A percentile compares a stretch with the other conserved stretches of the same genome.
Evolutionary conservation across 2,888 invertebrate genomes (phyloP).

Genomic region (Protophormia terraenovae): DNA sequence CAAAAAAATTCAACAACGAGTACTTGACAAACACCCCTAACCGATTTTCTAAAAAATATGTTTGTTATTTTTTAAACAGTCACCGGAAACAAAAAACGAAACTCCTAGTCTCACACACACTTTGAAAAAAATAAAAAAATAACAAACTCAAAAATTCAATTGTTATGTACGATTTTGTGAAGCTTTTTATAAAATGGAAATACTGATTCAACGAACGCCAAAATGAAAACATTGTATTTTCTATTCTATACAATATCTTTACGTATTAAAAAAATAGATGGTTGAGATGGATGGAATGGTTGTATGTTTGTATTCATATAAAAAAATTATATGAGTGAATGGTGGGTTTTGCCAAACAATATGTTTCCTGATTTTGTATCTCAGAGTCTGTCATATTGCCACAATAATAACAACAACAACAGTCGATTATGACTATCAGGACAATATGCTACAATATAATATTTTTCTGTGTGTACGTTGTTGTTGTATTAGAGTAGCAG

Average conservation of each 20-base stretch:
- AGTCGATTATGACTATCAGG: neutral
- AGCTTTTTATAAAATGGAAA: slow-evolving; percentile 67
- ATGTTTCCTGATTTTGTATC: slow-evolving; percentile 61
- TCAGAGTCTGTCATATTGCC: slow-evolving; percentile 27
- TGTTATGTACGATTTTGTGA: slow-evolving; percentile 58
- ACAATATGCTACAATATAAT: slow-evolving; percentile 33
- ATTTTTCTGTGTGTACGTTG: slow-evolving; percentile 20
- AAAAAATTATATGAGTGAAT: slow-evolving; percentile 47
- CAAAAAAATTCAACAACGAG: slow-evolving; percentile 6
- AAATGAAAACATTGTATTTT: slow-evolving; percentile 66
- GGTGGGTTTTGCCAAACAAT: slow-evolving; percentile 65
- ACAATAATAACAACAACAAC: neutral
- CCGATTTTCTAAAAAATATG: slow-evolving; percentile 8
- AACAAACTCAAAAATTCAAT: slow-evolving; percentile 64
- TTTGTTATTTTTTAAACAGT: slow-evolving; percentile 16
- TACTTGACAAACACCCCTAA: slow-evolving; percentile 66
- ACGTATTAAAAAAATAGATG: slow-evolving; percentile 51
- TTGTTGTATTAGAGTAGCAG: slow-evolving; percentile 36
- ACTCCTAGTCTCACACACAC: slow-evolving; percentile 6
- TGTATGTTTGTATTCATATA: neutral
- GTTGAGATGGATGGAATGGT: neutral
- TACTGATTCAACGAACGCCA: slow-evolving; percentile 45
- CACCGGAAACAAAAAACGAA: slow-evolving; percentile 52
- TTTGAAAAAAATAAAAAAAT: slow-evolving; percentile 32
- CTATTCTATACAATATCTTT: slow-evolving; percentile 41